These are phyloP conservation scores for Perdita meconis DNA, from an alignment of 2,888 invertebrate genomes.

Conservation along the genomic window DNA sequence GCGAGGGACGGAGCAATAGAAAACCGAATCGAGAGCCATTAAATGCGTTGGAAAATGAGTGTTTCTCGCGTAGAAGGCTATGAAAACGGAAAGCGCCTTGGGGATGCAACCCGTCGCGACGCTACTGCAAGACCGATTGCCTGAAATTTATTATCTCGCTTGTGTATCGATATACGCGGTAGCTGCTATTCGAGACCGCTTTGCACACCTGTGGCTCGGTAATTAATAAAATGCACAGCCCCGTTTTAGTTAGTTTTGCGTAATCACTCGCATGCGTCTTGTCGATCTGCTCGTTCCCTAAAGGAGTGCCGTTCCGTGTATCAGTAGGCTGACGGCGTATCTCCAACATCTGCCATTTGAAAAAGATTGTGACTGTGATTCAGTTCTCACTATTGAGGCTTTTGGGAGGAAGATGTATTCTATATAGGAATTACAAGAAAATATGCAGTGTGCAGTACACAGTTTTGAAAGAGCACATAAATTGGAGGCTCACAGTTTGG, in stretches of 20 bases:
- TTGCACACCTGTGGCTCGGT: constrained; percentile 22
- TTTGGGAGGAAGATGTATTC: too few relatives aligned
- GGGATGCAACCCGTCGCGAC: constrained; percentile 26
- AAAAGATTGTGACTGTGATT: too few relatives aligned
- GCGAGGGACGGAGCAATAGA: constrained; percentile 37
- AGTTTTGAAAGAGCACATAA: too few relatives aligned
- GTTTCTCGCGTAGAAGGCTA: neutral
- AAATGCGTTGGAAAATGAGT: constrained; percentile 8
- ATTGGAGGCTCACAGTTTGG: too few relatives aligned
- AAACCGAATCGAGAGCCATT: constrained; percentile 27
- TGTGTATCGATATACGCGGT: constrained; percentile 43
- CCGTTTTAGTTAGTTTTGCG: neutral
- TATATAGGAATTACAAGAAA: too few relatives aligned
- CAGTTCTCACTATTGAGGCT: too few relatives aligned
- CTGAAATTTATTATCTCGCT: constrained; percentile 58
- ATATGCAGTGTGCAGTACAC: too few relatives aligned
- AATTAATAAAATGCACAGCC: constrained; percentile 52
- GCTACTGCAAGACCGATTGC: constrained; percentile 53
- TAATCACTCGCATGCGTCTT: too few relatives aligned
- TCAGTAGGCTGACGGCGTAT: too few relatives aligned
- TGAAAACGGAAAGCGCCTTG: constrained; percentile 1
- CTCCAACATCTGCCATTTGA: too few relatives aligned
- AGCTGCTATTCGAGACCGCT: constrained; percentile 31
- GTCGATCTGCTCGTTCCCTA: too few relatives aligned
- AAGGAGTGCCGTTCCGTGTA: too few relatives aligned